These are phyloP conservation scores for Leptinotarsa rubiginosa DNA, from an alignment of 2,888 invertebrate species.

Conservation along the genomic window DNA sequence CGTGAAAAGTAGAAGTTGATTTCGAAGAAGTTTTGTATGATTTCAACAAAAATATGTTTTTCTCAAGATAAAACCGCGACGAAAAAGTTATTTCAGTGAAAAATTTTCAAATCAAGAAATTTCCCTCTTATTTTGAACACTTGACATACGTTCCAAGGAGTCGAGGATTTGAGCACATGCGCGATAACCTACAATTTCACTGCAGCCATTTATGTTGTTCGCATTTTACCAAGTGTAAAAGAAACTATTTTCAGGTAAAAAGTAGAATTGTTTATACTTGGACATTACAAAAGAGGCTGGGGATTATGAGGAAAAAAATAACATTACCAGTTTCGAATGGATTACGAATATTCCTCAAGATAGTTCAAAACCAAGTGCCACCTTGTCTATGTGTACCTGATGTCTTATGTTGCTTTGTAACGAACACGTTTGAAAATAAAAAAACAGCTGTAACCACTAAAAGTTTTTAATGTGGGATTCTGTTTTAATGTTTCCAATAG, in stretches of 20 bases:
- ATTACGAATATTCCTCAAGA: constrained; percentile 19
- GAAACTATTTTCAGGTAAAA: constrained; percentile 63
- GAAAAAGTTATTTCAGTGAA: background rate
- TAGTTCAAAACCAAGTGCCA: constrained; percentile 50
- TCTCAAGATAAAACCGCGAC: background rate
- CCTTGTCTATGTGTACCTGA: constrained; percentile 56
- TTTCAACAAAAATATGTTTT: too few relatives aligned
- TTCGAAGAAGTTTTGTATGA: too few relatives aligned
- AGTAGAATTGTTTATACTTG: constrained; percentile 53
- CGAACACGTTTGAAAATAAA: constrained; percentile 20
- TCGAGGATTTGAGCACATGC: constrained; percentile 59
- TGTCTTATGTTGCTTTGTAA: background rate
- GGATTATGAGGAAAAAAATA: constrained; percentile 16
- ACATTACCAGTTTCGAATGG: constrained; percentile 1
- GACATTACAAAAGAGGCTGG: constrained; percentile 23
- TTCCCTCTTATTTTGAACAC: constrained; percentile 23
- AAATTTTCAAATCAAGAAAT: background rate
- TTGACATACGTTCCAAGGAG: constrained; percentile 28
- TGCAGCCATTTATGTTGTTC: constrained; percentile 69
- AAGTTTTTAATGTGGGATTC: constrained; percentile 14
- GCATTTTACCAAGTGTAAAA: constrained; percentile 64
- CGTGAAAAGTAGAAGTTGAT: too few relatives aligned
- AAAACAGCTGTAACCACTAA: constrained; percentile 20
- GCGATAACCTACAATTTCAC: constrained; percentile 65
- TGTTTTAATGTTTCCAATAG: constrained; percentile 23